These are phyloP conservation scores for Leucopsar rothschildi DNA, from an alignment of 2,113 vertebrate genomes.

Conservation along the genomic window DNA sequence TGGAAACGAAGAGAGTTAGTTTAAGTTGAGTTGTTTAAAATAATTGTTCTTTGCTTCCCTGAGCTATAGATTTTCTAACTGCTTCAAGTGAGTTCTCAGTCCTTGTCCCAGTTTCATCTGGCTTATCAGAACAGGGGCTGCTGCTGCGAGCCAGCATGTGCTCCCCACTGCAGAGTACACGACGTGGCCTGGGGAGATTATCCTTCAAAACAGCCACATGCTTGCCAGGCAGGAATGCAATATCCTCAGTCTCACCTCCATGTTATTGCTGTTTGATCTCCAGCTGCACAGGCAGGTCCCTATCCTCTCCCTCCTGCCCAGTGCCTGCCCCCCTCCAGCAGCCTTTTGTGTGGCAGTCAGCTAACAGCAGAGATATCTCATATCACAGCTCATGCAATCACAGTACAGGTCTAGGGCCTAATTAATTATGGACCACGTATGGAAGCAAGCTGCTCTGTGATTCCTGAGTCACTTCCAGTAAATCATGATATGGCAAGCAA, in stretches of 20 bases:
- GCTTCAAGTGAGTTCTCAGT: neutral
- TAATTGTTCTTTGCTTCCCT: conserved; percentile 28
- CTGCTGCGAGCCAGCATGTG: neutral
- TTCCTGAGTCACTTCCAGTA: conserved; percentile 55
- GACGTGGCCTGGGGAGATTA: neutral
- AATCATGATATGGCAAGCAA: conserved; percentile 25
- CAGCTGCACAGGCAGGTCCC: neutral
- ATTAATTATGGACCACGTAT: conserved; percentile 50
- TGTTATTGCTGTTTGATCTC: conserved; percentile 27
- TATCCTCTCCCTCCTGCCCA: neutral
- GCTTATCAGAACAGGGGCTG: conserved; percentile 3
- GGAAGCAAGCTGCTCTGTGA: conserved; percentile 28
- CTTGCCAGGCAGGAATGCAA: neutral
- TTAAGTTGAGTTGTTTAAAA: conserved; percentile 53
- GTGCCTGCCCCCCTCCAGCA: neutral
- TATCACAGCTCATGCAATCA: conserved; percentile 6
- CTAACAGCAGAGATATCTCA: neutral
- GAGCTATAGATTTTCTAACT: conserved; percentile 20
- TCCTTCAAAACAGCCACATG: neutral
- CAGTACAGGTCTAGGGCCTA: neutral
- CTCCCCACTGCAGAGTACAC: neutral
- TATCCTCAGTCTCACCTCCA: neutral
- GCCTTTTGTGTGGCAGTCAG: conserved; percentile 18
- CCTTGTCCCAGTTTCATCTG: conserved; percentile 33
- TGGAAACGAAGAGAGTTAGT: neutral